Percentiles rank a stretch among this genome's conserved stretches.
phyloP scores from a whole-genome alignment of 2,113 vertebrate species.

The Salvelinus namaycush region DNA sequence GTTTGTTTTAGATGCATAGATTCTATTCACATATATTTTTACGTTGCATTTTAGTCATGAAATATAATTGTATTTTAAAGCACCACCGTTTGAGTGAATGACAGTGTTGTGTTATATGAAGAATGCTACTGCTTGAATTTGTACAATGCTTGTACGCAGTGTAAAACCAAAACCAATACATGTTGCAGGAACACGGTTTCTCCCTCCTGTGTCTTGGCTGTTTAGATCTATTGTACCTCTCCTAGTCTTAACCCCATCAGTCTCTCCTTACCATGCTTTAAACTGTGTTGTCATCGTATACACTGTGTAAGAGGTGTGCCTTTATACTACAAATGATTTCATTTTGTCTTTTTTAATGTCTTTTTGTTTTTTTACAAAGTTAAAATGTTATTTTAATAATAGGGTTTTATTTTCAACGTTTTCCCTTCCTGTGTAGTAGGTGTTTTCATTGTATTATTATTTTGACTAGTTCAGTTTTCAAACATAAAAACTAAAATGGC shows the following conservation, averaged over 20 bases:
- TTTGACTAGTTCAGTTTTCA: slow-evolving; percentile 6
- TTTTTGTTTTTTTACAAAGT: slow-evolving; percentile 57
- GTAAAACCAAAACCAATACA: slow-evolving; percentile 56
- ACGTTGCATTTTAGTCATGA: slow-evolving; percentile 72
- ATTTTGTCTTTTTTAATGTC: slow-evolving; percentile 74
- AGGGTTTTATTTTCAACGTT: slow-evolving; percentile 41
- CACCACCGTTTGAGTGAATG: slow-evolving; percentile 59
- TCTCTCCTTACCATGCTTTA: slow-evolving; percentile 76
- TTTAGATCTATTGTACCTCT: slow-evolving; percentile 44
- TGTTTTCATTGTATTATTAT: background rate
- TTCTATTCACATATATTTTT: slow-evolving; percentile 78
- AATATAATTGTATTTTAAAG: slow-evolving; percentile 56
- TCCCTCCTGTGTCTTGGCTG: slow-evolving; percentile 54
- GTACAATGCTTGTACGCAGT: slow-evolving; percentile 64
- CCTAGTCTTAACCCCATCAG: slow-evolving; percentile 53
- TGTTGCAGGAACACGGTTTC: slow-evolving; percentile 80
- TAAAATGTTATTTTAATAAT: slow-evolving; percentile 74
- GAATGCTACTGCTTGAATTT: slow-evolving; percentile 70
- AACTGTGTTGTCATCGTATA: slow-evolving; percentile 80
- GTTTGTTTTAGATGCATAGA: slow-evolving; percentile 55
- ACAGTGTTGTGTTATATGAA: slow-evolving; percentile 72
- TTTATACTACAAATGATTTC: slow-evolving; percentile 85
- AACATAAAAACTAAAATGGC: background rate
- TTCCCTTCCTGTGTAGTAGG: slow-evolving; percentile 23
- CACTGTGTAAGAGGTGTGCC: slow-evolving; percentile 97